Evolutionary conservation across 2,888 invertebrate genomes (phyloP), one percentile per base, ranked within the genome.

Genomic region (Mactromeris polynyma): DNA sequence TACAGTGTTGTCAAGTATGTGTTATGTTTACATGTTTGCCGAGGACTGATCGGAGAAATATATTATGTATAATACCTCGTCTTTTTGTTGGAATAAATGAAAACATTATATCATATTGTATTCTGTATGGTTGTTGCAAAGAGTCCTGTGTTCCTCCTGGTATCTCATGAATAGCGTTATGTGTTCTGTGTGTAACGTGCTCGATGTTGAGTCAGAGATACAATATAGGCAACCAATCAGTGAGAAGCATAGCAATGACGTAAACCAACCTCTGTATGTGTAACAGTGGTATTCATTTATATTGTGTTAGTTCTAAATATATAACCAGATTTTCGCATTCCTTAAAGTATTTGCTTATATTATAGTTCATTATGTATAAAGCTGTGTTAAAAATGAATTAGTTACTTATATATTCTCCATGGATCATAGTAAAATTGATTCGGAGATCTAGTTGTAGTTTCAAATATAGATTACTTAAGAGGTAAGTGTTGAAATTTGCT

Each of bases 321-420:
- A 36, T 36, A 64, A 64, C n/a, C 58, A 64, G 58, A 64, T 64
- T 64, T 64, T 64, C 26, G 58, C 58, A 64, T 64, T 64, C 58
- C 26, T 64, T 6, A 7, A 64, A 46, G 11, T 26, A 64, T 64
- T n/a, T 36, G 36, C 19, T 19, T 33, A 19, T 73, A 36, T 17
- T 11, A 2, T 21, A 36, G 36, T 73, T 73, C 36, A 73, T 36
- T 4, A 36, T 17, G 11, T 33, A 36, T 17, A 33, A 26, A 36
- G 26, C 21, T 33, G 17, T 33, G 73, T 17, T 33, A 36, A 17
- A 14, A 9, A 33, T 31, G 31, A 33, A 19, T 36, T 73, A 19
- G 1, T 73, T 36, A 64, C 33, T 7, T 73, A 26, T 33, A 36
- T 36, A 19, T 26, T 26, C 26, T 19, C 21, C 1, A 26, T 58